Evolutionary conservation across 2,113 vertebrate species (phyloP), one percentile per base, ranked within the genome.

Genomic region (Montifringilla adamsi): DNA sequence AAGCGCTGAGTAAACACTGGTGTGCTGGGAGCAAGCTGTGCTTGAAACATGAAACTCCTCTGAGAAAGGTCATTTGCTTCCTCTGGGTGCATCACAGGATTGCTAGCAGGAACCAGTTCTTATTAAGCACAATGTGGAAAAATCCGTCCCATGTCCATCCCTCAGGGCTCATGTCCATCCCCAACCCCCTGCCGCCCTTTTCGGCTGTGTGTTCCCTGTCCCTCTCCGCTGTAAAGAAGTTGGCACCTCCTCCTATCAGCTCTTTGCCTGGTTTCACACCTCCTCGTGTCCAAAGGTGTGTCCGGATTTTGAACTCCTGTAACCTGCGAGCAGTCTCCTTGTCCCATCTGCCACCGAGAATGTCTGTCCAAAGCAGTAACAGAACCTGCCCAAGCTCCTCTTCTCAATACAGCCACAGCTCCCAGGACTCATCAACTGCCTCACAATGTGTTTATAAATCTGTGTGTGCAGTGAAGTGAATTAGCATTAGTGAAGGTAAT

Each of bases 11-110:
- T 82, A 94, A 91, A 94, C 63, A 95, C 37, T 72, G 27, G 39
- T 60, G 27, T 74, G n/a, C 63, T 70, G 43, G n/a, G 52, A 76
- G 75, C 55, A 89, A 74, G 43, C 55, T 86, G 33, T 55, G 33
- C 73, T 56, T 94, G 93, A 91, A 92, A 93, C 39, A 26, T 44
- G 69, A 92, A 89, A 92, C 87, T 90, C 33, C 31, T 47, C 47
- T 68, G 60, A 75, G 77, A 76, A 75, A 69, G 53, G 52, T 74
- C 2, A 1, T 28, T 27, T 52, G 15, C 50, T 63, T 84, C 56
- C 11, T 24, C 58, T 0, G 2, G n/a, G 50, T 56, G 18, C 50
- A 80, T 66, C 3, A 1, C 31, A 35, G 46, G 58, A 28, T 20
- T 92, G 59, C 37, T n/a, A 60, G 47, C 66, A 70, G 74, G 22